Percentiles rank a stretch among this genome's conserved stretches.
phyloP scores from a whole-genome alignment of 2,797 vertebrate species.

The Tragelaphus oryx region DNA sequence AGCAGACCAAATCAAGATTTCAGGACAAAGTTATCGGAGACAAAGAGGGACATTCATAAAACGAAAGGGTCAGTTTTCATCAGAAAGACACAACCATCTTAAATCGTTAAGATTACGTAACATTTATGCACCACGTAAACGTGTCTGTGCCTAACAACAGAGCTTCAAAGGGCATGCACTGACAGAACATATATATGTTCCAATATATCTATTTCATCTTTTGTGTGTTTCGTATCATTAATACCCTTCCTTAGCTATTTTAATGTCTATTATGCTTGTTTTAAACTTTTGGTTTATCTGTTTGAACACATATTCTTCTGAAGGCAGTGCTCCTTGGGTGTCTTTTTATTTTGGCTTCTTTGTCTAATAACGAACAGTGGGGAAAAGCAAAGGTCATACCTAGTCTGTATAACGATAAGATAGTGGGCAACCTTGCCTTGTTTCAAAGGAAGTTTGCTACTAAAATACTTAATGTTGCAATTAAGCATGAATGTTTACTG shows the following conservation, averaged over 20 bases:
- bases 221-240: not conserved
- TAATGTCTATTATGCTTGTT: not conserved
- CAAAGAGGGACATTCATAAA: not conserved
- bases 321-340: not conserved
- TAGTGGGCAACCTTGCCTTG: not conserved
- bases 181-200: not conserved
- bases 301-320: not conserved
- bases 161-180: not conserved
- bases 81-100: not conserved
- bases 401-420: not conserved
- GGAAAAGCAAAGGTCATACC: not conserved
- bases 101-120: not conserved
- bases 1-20: not conserved
- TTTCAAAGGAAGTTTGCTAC: not conserved
- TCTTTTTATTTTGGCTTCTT: not conserved
- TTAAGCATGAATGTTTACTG: not conserved
- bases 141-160: not conserved
- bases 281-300: not conserved
- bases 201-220: not conserved
- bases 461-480: not conserved
- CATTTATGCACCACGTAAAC: not conserved
- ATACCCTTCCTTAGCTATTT: not conserved
- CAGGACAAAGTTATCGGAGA: not conserved
- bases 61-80: not conserved
- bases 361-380: not conserved